phyloP scores from a whole-genome alignment of 2,888 invertebrate species.

The Amblyteles armatorius region DNA sequence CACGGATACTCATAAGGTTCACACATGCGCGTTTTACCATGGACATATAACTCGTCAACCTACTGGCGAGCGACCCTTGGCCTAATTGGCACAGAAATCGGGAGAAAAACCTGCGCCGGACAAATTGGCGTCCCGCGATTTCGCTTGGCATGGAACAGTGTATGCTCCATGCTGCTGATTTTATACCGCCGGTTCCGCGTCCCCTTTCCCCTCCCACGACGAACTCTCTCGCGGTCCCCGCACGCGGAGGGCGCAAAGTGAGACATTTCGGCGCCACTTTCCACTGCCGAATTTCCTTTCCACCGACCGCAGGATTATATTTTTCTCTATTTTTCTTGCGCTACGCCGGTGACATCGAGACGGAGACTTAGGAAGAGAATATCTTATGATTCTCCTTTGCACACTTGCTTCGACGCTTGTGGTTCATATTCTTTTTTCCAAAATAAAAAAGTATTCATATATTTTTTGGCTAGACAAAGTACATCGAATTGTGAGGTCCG shows the following conservation, averaged over 20 bases:
- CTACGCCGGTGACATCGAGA: neutral
- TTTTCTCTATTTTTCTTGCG: constrained; percentile 23
- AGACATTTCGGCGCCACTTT: constrained; percentile 53
- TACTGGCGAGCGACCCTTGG: constrained; percentile 73
- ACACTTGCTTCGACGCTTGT: neutral
- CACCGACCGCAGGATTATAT: neutral
- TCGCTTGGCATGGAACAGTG: constrained; percentile 67
- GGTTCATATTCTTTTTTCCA: neutral
- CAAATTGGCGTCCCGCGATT: constrained; percentile 70
- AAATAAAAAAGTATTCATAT: no score
- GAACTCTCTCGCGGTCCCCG: constrained; percentile 7
- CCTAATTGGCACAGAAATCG: constrained; percentile 76
- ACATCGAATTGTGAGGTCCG: no score
- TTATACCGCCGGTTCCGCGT: constrained; percentile 35
- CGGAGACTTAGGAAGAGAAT: constrained; percentile 24
- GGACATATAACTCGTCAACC: constrained; percentile 58
- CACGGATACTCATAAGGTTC: neutral
- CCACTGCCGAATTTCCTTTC: constrained; percentile 19
- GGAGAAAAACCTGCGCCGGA: constrained; percentile 67
- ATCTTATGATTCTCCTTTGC: neutral
- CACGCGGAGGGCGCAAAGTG: constrained; percentile 41
- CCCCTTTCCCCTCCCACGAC: constrained; percentile 31
- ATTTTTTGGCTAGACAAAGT: no score
- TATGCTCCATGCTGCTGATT: constrained; percentile 53
- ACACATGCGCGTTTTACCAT: constrained; percentile 6